Evolutionary conservation across 2,113 vertebrate genomes (phyloP).

Genomic region (Lophius piscatorius): DNA sequence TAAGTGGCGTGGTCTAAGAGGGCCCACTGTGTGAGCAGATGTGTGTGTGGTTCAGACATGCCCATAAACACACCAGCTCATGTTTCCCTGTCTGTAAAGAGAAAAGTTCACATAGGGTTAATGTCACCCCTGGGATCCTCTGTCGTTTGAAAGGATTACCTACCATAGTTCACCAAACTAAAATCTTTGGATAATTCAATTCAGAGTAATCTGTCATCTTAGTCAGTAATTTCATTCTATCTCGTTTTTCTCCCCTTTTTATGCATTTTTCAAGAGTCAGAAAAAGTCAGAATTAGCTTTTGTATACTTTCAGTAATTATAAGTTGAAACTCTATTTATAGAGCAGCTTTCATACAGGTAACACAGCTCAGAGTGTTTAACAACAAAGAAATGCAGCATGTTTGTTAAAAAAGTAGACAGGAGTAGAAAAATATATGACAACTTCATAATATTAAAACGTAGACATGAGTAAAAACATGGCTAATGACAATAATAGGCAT

Average conservation of each 20-base stretch:
- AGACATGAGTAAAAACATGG: no score
- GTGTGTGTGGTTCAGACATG: slow-evolving; percentile 10
- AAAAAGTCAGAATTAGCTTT: not conserved
- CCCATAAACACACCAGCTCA: slow-evolving; percentile 16
- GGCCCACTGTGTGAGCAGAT: not conserved
- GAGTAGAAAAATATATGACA: no score
- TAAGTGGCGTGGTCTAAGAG: slow-evolving; percentile 14
- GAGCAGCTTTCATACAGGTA: no score
- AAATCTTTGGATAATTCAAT: not conserved
- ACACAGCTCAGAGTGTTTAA: no score
- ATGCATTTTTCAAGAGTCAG: not conserved
- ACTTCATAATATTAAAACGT: no score
- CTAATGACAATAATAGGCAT: no score
- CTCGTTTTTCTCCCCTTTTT: not conserved
- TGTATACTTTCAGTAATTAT: not conserved
- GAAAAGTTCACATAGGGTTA: slow-evolving; percentile 20
- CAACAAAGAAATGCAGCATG: no score
- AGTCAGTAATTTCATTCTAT: not conserved
- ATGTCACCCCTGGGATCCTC: slow-evolving; percentile 20
- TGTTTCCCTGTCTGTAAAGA: slow-evolving; percentile 20
- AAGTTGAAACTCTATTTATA: not conserved
- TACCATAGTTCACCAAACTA: not conserved
- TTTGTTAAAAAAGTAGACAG: no score
- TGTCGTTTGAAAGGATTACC: slow-evolving; percentile 6
- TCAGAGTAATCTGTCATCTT: not conserved